Evolutionary conservation across 2,888 invertebrate genomes (phyloP).

Genomic region (Acrocera orbiculus): DNA sequence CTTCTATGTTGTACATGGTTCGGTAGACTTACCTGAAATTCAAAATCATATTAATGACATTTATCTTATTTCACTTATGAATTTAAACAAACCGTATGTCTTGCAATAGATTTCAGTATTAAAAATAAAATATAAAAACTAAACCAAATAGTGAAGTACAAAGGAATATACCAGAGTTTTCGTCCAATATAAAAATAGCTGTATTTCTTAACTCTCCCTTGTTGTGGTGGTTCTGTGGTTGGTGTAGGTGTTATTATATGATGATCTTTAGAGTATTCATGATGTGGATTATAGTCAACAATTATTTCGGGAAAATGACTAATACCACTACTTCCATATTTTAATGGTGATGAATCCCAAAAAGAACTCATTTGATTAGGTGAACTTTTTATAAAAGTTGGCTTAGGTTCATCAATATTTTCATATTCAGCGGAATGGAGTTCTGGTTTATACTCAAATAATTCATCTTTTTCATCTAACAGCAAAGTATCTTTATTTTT

Average conservation of each 20-base stretch:
- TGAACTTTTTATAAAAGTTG: too few relatives aligned
- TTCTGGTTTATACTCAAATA: too few relatives aligned
- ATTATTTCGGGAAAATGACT: constrained; percentile 18
- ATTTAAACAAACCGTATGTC: constrained; percentile 38
- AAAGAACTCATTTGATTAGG: too few relatives aligned
- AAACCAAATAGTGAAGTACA: constrained; percentile 48
- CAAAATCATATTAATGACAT: too few relatives aligned
- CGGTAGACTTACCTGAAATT: constrained; percentile 26
- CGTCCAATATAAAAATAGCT: constrained; percentile 52
- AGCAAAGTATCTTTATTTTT: too few relatives aligned
- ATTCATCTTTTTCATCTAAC: too few relatives aligned
- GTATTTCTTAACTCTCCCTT: constrained; percentile 37
- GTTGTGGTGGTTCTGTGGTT: constrained; percentile 22
- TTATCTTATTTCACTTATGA: background rate
- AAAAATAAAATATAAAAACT: constrained; percentile 44
- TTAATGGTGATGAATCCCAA: constrained; percentile 12
- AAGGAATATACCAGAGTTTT: constrained; percentile 51
- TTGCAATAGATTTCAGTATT: constrained; percentile 46
- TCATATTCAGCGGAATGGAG: too few relatives aligned
- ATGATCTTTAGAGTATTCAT: constrained; percentile 18
- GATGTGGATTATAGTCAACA: constrained; percentile 17
- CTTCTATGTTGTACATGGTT: constrained; percentile 26
- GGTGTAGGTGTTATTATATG: constrained; percentile 18
- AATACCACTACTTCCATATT: constrained; percentile 12
- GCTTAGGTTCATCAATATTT: too few relatives aligned